Percentiles rank a stretch among this genome's conserved stretches.
phyloP scores from a whole-genome alignment of 2,888 invertebrate species.

The Linnaemya vulpina region DNA sequence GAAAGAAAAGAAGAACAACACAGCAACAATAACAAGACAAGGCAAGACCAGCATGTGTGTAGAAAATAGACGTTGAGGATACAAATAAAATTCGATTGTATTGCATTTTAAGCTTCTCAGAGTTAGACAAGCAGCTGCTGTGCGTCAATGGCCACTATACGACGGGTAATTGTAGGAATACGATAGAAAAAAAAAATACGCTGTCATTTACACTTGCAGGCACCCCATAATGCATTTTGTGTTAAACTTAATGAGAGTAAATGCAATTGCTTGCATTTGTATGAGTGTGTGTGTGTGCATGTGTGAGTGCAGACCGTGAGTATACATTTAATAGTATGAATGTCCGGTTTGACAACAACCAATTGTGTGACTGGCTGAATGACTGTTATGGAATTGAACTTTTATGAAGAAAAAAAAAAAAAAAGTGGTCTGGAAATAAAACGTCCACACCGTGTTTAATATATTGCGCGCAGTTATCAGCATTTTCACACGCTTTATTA shows the following conservation, averaged over 20 bases:
- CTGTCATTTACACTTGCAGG: constrained; percentile 36
- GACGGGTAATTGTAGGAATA: too few relatives aligned
- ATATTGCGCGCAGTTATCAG: constrained; percentile 49
- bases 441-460: constrained; percentile 40
- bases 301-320: background rate
- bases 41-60: background rate
- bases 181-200: too few relatives aligned
- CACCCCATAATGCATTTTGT: background rate
- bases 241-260: background rate
- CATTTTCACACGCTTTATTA: constrained; percentile 70
- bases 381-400: constrained; percentile 63
- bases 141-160: constrained; percentile 39
- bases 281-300: background rate
- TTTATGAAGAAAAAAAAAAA: constrained; percentile 28
- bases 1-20: background rate
- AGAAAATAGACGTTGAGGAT: constrained; percentile 38
- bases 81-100: constrained; percentile 33
- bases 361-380: constrained; percentile 51
- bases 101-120: constrained; percentile 1
- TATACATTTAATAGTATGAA: constrained; percentile 1
- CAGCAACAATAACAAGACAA: background rate
- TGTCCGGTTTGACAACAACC: constrained; percentile 67
- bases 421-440: constrained; percentile 43
- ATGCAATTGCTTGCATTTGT: background rate
- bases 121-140: constrained; percentile 57